A percentile compares a stretch with the other conserved stretches of the same genome.
These are phyloP conservation scores for Pocillopora verrucosa DNA, from an alignment of 64 coral and sea anemone genomes.

Conservation along the genomic window DNA sequence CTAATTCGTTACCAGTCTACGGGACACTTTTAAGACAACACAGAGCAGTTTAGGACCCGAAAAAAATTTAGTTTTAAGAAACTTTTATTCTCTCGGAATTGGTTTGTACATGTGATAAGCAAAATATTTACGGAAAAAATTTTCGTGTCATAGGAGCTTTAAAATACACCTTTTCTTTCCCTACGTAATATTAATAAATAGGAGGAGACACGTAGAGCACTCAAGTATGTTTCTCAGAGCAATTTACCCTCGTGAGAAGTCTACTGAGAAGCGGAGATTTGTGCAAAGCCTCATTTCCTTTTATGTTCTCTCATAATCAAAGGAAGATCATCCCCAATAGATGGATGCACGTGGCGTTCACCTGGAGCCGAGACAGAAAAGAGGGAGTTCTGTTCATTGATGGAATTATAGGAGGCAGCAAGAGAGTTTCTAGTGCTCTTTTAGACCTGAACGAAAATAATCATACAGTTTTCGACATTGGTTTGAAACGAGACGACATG, in stretches of 20 bases:
- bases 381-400: not conserved
- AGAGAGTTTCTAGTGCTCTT: not conserved
- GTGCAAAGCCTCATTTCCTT: not conserved
- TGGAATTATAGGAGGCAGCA: not conserved
- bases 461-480: slow-evolving; percentile 12
- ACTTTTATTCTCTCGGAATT: too few species aligned
- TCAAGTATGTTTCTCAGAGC: too few species aligned
- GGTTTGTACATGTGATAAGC: too few species aligned
- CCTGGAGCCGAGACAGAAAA: not conserved
- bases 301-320: not conserved
- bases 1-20: too few species aligned
- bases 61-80: too few species aligned
- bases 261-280: not conserved
- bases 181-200: too few species aligned
- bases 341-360: slow-evolving; percentile 13
- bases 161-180: too few species aligned
- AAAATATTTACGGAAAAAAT: too few species aligned
- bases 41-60: too few species aligned
- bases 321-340: not conserved
- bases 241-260: not conserved
- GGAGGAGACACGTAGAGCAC: too few species aligned
- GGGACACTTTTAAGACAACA: too few species aligned
- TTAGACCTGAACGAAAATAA: not conserved
- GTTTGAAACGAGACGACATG: not conserved
- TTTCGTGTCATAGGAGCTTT: too few species aligned